Evolutionary conservation across 1,140 invertebrate species (phyloP).

Genomic region (Vanessa atalanta): DNA sequence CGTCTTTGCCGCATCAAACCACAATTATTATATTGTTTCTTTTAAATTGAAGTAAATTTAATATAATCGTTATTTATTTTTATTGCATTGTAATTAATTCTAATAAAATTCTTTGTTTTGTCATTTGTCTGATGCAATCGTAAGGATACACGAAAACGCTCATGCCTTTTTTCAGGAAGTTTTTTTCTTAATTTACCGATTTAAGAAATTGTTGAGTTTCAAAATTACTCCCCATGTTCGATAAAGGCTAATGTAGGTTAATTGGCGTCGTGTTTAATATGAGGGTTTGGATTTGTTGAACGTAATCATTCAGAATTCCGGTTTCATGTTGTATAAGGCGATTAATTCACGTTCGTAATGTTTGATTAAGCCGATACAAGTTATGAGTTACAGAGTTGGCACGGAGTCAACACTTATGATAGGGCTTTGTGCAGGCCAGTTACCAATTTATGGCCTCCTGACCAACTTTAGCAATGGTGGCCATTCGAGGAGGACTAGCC

Average conservation of each 20-base stretch:
- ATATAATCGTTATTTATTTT: neutral
- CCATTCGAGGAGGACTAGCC: no score
- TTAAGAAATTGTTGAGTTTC: neutral
- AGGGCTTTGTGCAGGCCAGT: no score
- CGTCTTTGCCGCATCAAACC: slow-evolving; percentile 3
- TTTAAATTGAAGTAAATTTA: neutral
- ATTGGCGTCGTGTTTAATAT: slow-evolving; percentile 27
- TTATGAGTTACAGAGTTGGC: slow-evolving; percentile 9
- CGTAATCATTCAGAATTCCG: slow-evolving; percentile 21
- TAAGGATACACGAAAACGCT: no score
- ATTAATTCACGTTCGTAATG: slow-evolving; percentile 21
- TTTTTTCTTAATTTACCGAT: neutral
- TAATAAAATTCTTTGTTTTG: neutral
- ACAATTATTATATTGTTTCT: slow-evolving; percentile 10
- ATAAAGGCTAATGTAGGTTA: slow-evolving; percentile 37
- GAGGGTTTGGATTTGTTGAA: slow-evolving; percentile 6
- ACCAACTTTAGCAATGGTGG: no score
- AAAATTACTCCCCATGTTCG: slow-evolving; percentile 14
- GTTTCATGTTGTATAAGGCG: slow-evolving; percentile 1
- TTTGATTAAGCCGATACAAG: slow-evolving; percentile 14
- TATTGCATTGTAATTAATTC: neutral
- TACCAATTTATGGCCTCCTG: no score
- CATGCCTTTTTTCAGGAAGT: no score
- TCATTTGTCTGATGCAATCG: no score
- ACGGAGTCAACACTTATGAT: neutral